Conservation (phyloP, 2,888 invertebrate species). For the Ornithoptera alexandrae region DNA sequence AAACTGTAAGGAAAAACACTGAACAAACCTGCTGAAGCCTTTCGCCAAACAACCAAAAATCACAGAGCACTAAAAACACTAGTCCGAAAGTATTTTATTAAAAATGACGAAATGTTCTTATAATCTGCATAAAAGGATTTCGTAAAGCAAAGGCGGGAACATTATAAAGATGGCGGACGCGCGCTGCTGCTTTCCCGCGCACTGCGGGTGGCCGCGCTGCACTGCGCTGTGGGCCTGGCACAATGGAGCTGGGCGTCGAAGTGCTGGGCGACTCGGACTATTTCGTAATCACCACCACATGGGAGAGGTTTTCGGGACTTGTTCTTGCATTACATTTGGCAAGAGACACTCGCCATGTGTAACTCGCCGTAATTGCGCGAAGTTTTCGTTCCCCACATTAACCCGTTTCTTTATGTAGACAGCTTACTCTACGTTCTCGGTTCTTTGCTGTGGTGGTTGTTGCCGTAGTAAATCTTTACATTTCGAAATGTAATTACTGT, state of each 20-base stretch:
- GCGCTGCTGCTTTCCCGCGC: slow-evolving; percentile 51
- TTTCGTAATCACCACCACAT: slow-evolving; percentile 59
- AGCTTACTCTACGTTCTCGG: slow-evolving; percentile 35
- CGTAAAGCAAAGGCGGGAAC: slow-evolving; percentile 43
- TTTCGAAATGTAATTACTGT: slow-evolving; percentile 20
- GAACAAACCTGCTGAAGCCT: slow-evolving; percentile 18
- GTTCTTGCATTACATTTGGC: slow-evolving; percentile 61
- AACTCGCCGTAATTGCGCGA: slow-evolving; percentile 40
- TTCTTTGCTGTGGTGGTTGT: slow-evolving; percentile 28
- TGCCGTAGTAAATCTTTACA: slow-evolving; percentile 23
- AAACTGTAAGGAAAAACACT: background rate
- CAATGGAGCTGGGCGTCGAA: slow-evolving; percentile 66
- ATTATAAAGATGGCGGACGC: slow-evolving; percentile 46
- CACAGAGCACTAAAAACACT: slow-evolving; percentile 18
- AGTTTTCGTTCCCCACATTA: slow-evolving; percentile 35
- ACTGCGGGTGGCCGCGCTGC: slow-evolving; percentile 53
- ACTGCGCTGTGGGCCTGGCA: slow-evolving; percentile 53
- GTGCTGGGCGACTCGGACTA: slow-evolving; percentile 45
- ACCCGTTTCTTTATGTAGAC: slow-evolving; percentile 31
- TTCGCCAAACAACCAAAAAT: background rate
- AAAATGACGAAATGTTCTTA: slow-evolving; percentile 14
- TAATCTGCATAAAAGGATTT: slow-evolving; percentile 28
- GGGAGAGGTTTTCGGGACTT: slow-evolving; percentile 46
- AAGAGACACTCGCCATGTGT: slow-evolving; percentile 53
- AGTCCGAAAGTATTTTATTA: slow-evolving; percentile 14